Evolutionary conservation across 2,797 vertebrate species (phyloP), one percentile per base, ranked within the genome.

Genomic region (Malurus splendens): DNA sequence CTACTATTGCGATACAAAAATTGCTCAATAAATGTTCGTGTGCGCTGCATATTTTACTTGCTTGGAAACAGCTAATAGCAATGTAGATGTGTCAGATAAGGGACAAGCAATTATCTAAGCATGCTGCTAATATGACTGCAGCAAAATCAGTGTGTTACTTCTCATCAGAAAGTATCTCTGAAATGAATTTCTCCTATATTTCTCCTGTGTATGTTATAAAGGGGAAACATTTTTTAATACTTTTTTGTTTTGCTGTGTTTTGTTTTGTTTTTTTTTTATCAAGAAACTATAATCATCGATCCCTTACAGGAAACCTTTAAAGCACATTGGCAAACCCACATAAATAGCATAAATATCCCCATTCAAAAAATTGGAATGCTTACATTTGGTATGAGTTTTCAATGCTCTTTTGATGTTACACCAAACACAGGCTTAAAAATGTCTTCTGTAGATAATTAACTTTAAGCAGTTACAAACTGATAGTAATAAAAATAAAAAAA

Each of bases 21-120:
- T 80, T 78, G 64, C 50, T 87, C 39, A 61, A 68, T 89, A 87
- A 77, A 64, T 65, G 54, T 79, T 92, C 62, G 54, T 41, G 41
- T n/a, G 39, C 39, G 38, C 30, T 65, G 61, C 54, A 36, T 48
- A 60, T 61, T 89, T 85, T 41, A 60, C 42, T 87, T 90, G 54
- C 47, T 65, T 79, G 52, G 59, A 68, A 92, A 91, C 51, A 87
- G 72, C 41, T 93, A 95, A 89, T 61, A 91, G 39, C 62, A 67
- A 48, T 57, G 67, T 72, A 93, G 87, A 94, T 88, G 41, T 71
- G 64, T 91, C 83, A 95, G 89, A 95, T 89, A 95, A 92, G 39
- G 48, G 39, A 76, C 64, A 90, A 67, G 93, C 91, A 85, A 68
- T 95, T 96, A 94, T 71, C 78, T 82, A 94, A 93, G 44, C 65